Evolutionary conservation across 2,113 vertebrate species (phyloP), one percentile per base, ranked within the genome.

Genomic region (Hypomesus transpacificus): DNA sequence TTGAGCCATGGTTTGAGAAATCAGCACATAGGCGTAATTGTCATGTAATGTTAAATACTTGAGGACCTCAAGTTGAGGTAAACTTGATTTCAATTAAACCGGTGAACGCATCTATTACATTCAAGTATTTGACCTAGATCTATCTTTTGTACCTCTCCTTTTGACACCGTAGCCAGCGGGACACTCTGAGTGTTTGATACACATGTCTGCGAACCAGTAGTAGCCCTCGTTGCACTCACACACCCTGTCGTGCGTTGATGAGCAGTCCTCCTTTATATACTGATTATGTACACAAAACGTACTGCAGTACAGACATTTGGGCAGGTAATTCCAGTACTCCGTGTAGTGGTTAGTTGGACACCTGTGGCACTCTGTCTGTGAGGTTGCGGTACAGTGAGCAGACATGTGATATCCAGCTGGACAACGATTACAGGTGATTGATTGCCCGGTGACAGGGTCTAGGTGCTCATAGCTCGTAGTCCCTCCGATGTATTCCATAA

Each of bases 291-390:
- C 46, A 76, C 92, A 92, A 73, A 89, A 73, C 22, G 70, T 82
- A 16, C 5, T 79, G 84, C 92, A 92, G 82, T 91, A 91, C 53
- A 91, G 85, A 66, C 92, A 92, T 54, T 68, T 84, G 3, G 80
- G 60, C 71, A 92, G 54, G 83, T 89, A 91, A 83, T 92, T 90
- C 87, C 86, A 91, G 68, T 84, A 64, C 76, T 86, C 71, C 0
- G 91, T 93, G 80, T 69, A 93, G 54, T 91, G 88, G 0, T 67
- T 2, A 0, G 0, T 0, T 1, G 53, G 69, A 69, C 91, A 93
- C 0, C 64, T 11, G 0, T 0, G 20, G 52, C 92, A 93, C 63
- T 52, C 1, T 0, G 91, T 92, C 39, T 52, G 28, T 1, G 21
- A 21, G 51, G 57, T 76, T 50, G 71, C 53, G 0, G 84, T 89